Conservation (phyloP, 2,797 vertebrate species). For the Tokudaia tokunoshimensis region DNA sequence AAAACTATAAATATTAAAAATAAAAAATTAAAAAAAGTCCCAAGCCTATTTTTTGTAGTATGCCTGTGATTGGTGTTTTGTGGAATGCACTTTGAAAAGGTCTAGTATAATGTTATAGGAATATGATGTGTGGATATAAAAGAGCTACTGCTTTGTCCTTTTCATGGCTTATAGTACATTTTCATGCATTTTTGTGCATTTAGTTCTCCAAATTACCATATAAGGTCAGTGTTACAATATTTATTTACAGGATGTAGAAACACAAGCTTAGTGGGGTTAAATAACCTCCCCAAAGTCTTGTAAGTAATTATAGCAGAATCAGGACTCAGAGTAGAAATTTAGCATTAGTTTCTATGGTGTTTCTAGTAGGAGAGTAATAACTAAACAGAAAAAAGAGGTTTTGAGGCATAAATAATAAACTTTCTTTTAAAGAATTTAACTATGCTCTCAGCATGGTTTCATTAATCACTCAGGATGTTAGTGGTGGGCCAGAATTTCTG, state of each 20-base stretch:
- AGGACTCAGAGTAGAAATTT: not conserved
- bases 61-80: not conserved
- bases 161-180: not conserved
- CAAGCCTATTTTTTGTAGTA: not conserved
- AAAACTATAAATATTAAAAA: not conserved
- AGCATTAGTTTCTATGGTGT: not conserved
- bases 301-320: constrained; percentile 40
- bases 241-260: constrained; percentile 53
- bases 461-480: not conserved
- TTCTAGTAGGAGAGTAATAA: not conserved
- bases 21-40: not conserved
- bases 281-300: constrained; percentile 32
- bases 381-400: not conserved
- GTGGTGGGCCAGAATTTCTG: not conserved
- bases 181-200: not conserved
- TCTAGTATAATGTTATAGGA: not conserved
- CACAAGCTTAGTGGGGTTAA: constrained; percentile 18
- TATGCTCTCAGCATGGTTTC: not conserved
- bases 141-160: not conserved
- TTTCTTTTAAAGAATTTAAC: not conserved
- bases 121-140: not conserved
- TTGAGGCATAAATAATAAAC: not conserved
- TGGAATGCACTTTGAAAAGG: not conserved
- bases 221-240: constrained; percentile 6
- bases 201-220: constrained; percentile 44